Evolutionary conservation across 2,797 vertebrate genomes (phyloP).

Genomic region (Austrolebias charrua): DNA sequence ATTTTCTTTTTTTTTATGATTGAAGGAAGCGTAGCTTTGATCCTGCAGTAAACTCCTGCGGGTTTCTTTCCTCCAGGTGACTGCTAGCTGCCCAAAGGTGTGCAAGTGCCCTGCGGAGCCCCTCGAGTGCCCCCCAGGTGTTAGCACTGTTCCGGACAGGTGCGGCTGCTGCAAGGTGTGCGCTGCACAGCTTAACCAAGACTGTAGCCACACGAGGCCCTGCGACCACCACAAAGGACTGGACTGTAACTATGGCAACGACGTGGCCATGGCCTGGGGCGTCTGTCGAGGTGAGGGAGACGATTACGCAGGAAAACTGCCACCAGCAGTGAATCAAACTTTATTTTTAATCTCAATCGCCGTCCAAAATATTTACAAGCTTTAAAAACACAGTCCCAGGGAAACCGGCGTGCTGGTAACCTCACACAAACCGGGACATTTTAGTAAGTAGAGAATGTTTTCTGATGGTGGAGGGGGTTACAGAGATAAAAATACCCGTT

Average conservation of each 20-base stretch:
- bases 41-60: neutral
- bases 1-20: neutral
- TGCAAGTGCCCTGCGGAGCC: constrained; percentile 66
- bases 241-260: constrained; percentile 83
- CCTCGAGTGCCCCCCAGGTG: constrained; percentile 69
- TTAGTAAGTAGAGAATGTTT: constrained; percentile 55
- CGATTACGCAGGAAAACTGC: constrained; percentile 2
- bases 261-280: constrained; percentile 69
- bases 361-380: neutral
- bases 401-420: constrained; percentile 3
- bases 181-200: constrained; percentile 80
- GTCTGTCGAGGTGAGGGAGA: constrained; percentile 79
- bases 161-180: constrained; percentile 82
- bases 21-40: neutral
- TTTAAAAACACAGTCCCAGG: neutral
- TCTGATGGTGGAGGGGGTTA: constrained; percentile 46
- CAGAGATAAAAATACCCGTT: constrained; percentile 67
- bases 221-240: constrained; percentile 84
- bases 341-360: neutral
- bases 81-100: constrained; percentile 65
- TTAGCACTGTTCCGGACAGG: constrained; percentile 70
- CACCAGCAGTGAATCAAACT: neutral
- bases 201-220: constrained; percentile 72
- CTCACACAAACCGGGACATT: constrained; percentile 24
- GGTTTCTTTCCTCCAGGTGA: constrained; percentile 62